Evolutionary conservation across 2,888 invertebrate genomes (phyloP).

Genomic region (Argyra leucocephala): DNA sequence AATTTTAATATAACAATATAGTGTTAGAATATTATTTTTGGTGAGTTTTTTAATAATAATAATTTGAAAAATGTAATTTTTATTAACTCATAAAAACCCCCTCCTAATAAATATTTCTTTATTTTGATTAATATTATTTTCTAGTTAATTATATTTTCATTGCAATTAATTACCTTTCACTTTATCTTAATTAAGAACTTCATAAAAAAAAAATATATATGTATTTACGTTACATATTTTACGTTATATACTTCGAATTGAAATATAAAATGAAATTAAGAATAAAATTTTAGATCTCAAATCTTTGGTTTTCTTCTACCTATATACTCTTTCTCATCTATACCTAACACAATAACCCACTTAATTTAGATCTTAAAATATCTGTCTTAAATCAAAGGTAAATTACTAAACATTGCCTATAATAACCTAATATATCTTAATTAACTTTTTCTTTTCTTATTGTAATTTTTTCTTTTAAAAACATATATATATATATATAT

Average conservation of each 20-base stretch:
- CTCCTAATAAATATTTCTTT: background rate
- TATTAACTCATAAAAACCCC: background rate
- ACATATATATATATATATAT: background rate
- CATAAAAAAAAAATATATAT: background rate
- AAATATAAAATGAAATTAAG: no score
- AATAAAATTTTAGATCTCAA: no score
- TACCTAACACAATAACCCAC: no score
- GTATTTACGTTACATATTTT: no score
- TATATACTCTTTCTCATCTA: no score
- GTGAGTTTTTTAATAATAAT: no score
- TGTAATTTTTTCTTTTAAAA: background rate
- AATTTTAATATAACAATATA: no score
- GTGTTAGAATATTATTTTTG: no score
- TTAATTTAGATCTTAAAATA: background rate
- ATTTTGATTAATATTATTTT: background rate
- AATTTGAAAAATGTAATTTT: no score
- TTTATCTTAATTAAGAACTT: background rate
- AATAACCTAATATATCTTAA: background rate
- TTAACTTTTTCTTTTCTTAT: background rate
- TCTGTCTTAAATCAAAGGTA: background rate
- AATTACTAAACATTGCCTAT: background rate
- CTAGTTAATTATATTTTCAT: conserved; percentile 3
- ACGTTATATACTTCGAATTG: no score
- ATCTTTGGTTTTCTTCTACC: no score
- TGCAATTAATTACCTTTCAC: background rate